phyloP scores from a whole-genome alignment of 2,797 vertebrate genomes.

The Chrysolophus pictus region DNA sequence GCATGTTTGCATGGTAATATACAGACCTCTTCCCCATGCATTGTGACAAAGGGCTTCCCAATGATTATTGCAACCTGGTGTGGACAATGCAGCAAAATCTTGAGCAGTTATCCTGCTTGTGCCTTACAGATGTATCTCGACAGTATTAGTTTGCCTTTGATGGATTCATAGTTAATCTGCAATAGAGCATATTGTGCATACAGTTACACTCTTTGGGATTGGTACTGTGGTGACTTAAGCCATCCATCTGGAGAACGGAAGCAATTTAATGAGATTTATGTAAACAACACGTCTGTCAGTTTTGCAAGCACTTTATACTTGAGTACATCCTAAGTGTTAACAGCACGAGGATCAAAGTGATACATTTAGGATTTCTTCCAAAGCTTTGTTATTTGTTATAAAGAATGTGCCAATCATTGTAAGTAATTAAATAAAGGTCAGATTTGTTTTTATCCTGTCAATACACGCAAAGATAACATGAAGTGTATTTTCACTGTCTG shows the following conservation, averaged over 20 bases:
- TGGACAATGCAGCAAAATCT: background rate
- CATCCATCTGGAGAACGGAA: background rate
- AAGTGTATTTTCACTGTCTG: background rate
- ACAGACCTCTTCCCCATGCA: background rate
- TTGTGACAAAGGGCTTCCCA: background rate
- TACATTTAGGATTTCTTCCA: background rate
- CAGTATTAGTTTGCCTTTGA: background rate
- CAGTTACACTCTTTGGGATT: background rate
- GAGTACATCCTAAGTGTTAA: background rate
- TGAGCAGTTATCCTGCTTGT: background rate
- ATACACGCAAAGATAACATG: background rate
- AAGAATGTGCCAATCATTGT: background rate
- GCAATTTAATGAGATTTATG: background rate
- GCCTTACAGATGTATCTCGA: background rate
- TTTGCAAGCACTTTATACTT: background rate
- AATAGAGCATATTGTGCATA: background rate
- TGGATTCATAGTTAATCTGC: background rate
- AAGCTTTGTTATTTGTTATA: background rate
- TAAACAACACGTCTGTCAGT: background rate
- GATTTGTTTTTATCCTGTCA: background rate
- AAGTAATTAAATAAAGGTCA: background rate
- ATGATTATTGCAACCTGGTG: fast-evolving
- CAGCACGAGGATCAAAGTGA: background rate
- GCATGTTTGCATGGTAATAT: background rate
- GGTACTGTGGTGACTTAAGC: background rate